Base-by-base conservation (phyloP, 1,140 invertebrate genomes). In the Streblospio benedicti region DNA sequence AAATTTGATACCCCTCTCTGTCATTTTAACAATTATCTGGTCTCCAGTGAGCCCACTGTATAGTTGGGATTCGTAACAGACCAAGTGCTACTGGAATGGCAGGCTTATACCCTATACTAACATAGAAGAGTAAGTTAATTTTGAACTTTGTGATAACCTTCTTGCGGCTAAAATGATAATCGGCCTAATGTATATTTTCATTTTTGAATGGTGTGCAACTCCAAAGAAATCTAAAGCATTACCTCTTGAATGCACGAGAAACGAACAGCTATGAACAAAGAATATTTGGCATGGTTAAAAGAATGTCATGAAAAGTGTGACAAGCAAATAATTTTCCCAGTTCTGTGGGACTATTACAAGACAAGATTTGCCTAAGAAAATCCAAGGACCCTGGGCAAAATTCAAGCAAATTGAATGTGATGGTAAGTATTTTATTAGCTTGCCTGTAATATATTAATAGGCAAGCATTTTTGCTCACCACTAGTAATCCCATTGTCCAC, bases 41-140 rank as follows among this genome's bases (percentile, higher is more conserved):
- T n/a, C n/a, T n/a, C n/a, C n/a, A n/a, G n/a, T n/a, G n/a, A n/a
- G n/a, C n/a, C n/a, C n/a, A n/a, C n/a, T n/a, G n/a, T n/a, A n/a
- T n/a, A n/a, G n/a, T n/a, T n/a, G n/a, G n/a, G n/a, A n/a, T n/a
- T n/a, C n/a, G n/a, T n/a, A n/a, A n/a, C n/a, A n/a, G n/a, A n/a
- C n/a, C n/a, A n/a, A 79, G 63, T 75, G 75, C 57, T 79, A 67
- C 61, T 79, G 77, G 77, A 78, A 79, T 67, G 77, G 77, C 12
- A 53, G 77, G 32, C 66, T 79, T 0, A 79, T 79, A 35, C 77
- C 77, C 5, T 79, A 78, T 58, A 77, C 75, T 2, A 55, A 65
- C 4, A 72, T 77, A 33, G 69, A 76, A 47, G 71, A 76, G 74
- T 76, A 64, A 67, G 69, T 67, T 52, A 12, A n/a, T 23, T 41